These are phyloP conservation scores for Prionailurus viverrinus DNA, from an alignment of 2,113 vertebrate genomes.

Conservation along the genomic window DNA sequence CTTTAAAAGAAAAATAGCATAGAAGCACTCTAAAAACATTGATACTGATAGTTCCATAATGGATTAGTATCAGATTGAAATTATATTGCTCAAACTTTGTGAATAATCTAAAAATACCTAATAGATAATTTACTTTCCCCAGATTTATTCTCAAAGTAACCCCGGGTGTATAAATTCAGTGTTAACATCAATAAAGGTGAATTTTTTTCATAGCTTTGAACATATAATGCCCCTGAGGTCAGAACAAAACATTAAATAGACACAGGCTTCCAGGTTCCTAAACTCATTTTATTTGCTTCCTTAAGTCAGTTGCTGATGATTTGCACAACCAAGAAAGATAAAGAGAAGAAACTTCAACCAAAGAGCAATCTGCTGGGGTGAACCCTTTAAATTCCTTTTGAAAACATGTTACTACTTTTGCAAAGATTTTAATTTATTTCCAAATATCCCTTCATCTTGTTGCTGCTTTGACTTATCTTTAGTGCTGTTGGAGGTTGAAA, in stretches of 20 bases:
- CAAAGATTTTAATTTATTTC: not conserved
- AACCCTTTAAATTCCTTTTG: constrained; percentile 17
- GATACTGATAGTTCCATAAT: not conserved
- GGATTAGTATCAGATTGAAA: not conserved
- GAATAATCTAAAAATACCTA: not conserved
- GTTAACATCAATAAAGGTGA: not conserved
- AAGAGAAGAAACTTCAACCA: not conserved
- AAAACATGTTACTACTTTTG: not conserved
- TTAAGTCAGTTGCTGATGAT: not conserved
- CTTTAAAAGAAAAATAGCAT: not conserved
- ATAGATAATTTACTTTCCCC: not conserved
- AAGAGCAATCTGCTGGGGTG: not conserved
- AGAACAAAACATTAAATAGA: not conserved
- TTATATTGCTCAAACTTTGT: not conserved
- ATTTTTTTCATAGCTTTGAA: not conserved
- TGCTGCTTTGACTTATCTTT: not conserved
- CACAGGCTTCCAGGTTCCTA: not conserved
- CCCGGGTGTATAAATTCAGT: not conserved
- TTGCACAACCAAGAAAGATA: not conserved
- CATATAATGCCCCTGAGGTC: not conserved
- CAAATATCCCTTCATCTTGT: not conserved
- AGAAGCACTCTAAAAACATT: not conserved
- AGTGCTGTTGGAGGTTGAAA: not conserved
- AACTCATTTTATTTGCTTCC: not conserved
- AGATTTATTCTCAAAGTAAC: not conserved